These are phyloP conservation scores for Pelobates fuscus DNA, from an alignment of 2,113 vertebrate species.

Conservation along the genomic window DNA sequence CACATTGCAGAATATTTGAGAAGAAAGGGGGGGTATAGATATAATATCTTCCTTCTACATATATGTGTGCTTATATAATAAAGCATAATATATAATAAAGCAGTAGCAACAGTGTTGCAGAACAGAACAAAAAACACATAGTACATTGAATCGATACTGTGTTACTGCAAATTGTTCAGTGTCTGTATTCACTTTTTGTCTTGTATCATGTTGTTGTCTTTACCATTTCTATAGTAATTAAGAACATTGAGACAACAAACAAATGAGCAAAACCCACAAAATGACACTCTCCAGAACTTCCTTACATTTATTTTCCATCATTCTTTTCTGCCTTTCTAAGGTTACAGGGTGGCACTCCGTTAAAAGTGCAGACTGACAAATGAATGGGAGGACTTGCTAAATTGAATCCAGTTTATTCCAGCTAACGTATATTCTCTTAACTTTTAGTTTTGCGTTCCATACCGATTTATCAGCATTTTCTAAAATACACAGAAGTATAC, in stretches of 20 bases:
- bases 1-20: too few relatives aligned
- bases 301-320: conserved; percentile 22
- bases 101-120: too few relatives aligned
- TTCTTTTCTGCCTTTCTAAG: conserved; percentile 1
- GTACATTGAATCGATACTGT: not conserved
- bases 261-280: conserved; percentile 12
- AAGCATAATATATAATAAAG: too few relatives aligned
- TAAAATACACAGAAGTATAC: too few relatives aligned
- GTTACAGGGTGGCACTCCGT: conserved; percentile 23
- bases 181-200: not conserved
- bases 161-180: not conserved
- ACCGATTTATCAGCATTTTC: too few relatives aligned
- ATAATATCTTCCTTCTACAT: too few relatives aligned
- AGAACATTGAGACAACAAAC: conserved; percentile 35
- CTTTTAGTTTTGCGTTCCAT: too few relatives aligned
- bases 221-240: conserved; percentile 32
- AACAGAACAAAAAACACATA: not conserved
- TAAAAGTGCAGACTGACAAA: conserved; percentile 17
- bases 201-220: conserved; percentile 36
- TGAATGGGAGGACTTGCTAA: not conserved
- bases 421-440: too few relatives aligned
- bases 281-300: conserved; percentile 47
- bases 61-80: too few relatives aligned
- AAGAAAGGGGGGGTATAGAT: too few relatives aligned
- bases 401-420: too few relatives aligned